phyloP scores from a whole-genome alignment of 2,888 invertebrate species.

The Pseudococcus longispinus region DNA sequence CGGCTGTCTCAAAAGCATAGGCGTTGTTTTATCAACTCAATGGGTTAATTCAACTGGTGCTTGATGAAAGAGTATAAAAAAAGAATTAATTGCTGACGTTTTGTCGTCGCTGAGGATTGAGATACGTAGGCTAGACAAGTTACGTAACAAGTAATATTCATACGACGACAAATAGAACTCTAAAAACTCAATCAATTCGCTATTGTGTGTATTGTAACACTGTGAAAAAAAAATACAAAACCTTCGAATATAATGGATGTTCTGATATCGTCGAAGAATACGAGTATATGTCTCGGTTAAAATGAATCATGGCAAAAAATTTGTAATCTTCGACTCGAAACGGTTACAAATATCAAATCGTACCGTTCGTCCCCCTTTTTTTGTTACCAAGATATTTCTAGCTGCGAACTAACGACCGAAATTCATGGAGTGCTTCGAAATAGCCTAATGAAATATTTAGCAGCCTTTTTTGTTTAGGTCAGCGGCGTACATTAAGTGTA shows the following conservation, averaged over 20 bases:
- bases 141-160: too few species aligned
- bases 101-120: not conserved
- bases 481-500: not conserved
- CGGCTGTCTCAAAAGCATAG: not conserved
- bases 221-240: not conserved
- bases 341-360: not conserved
- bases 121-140: not conserved
- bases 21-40: not conserved
- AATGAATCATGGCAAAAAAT: not conserved
- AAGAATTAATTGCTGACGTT: not conserved
- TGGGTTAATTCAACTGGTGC: constrained; percentile 9
- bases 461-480: not conserved
- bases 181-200: not conserved
- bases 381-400: not conserved
- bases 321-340: not conserved
- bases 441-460: not conserved
- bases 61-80: not conserved
- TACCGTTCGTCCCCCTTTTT: not conserved
- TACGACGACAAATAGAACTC: not conserved
- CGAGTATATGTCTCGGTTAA: not conserved
- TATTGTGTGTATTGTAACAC: not conserved
- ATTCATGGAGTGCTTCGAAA: not conserved
- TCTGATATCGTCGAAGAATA: not conserved
- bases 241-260: not conserved
- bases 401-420: not conserved